Base-by-base conservation (phyloP, 2,797 vertebrate species). In the Oophaga sylvatica region DNA sequence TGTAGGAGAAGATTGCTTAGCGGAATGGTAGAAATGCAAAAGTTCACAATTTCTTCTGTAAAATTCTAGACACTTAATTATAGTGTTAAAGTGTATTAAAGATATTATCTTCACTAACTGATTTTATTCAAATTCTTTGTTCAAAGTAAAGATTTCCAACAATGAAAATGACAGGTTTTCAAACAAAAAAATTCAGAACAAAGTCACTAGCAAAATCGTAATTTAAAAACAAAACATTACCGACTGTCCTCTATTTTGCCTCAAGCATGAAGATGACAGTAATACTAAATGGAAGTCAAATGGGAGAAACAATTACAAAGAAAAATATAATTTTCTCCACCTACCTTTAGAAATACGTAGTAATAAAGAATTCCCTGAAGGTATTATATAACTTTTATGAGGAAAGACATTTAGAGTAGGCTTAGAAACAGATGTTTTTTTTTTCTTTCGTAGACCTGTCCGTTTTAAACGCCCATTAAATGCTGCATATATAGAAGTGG, bases 381-480 rank as follows among this genome's bases (percentile, higher is more conserved):
- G 62, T 3, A 26, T 45, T 45, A 53, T 26, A 53, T 12, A 41
- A 10, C 22, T 79, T 31, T 45, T 80, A 35, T 41, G 35, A 45
- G 20, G 13, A 65, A 65, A 8, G 19, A 41, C 17, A 60, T 62
- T 62, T 65, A 6, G 20, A 41, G 80, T 67, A 81, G 80, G 35
- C 17, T 41, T 48, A 67, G 41, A n/a, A 78, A 57, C 76, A 81
- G 62, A 17, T 81, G 80, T 81, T 81, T 35, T 26, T 48, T 48
- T 48, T 81, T 65, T 48, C 8, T 17, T 65, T 19, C 16, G 35
- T 3, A 41, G 2, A 41, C 35, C 35, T 41, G 5, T 41, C 35
- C 35, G 35, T 41, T 41, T 41, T 41, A 41, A 65, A 81, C 80
- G 62, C 80, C 80, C 80, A 48, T 17, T 81, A 3, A 41, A 53